Evolutionary conservation across 2,113 vertebrate genomes (phyloP), one percentile per base, ranked within the genome.

Genomic region (Sander lucioperca): DNA sequence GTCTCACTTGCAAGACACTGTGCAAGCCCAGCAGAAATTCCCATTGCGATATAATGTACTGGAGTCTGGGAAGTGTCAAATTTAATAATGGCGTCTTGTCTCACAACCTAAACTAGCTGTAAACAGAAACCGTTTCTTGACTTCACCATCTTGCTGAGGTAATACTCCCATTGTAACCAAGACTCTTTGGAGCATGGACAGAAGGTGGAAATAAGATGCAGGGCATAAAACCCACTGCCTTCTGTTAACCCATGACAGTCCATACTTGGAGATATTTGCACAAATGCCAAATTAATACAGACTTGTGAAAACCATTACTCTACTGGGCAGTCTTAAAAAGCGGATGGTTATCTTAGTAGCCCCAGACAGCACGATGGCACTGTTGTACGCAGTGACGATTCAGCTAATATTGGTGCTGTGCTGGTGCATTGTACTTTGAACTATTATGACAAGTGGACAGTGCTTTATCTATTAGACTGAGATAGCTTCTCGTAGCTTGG

Each of bases 1-100:
- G 68, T 82, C 80, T 79, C 56, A 53, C 78, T 82, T 77, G 65
- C 74, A 76, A 45, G 47, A 79, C 25, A 62, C 62, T n/a, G n/a
- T 64, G 65, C 33, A 54, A 69, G 47, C 13, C 50, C 10, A 19
- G 23, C n/a, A 75, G 53, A 86, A 79, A 73, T 15, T 51, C 36
- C 62, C 47, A 61, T 64, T 86, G 63, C 77, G 67, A 69, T 77
- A 45, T 74, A 76, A 85, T 69, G 68, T 66, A 59, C 33, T 72
- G 64, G 8, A 82, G 48, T 77, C 74, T 59, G 7, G 45, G 70
- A 79, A 65, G 47, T 67, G 75, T 71, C 23, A 19, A 25, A 25
- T 69, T 8, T 59, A 68, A 77, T 77, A 33, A 72, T 23, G 36
- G 10, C 9, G 1, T 59, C 27, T 43, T 79, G 50, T 53, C 54